Percentiles rank a stretch among this genome's conserved stretches.
Evolutionary conservation across 2,888 invertebrate genomes (phyloP).

Genomic region (Stramonita haemastoma): DNA sequence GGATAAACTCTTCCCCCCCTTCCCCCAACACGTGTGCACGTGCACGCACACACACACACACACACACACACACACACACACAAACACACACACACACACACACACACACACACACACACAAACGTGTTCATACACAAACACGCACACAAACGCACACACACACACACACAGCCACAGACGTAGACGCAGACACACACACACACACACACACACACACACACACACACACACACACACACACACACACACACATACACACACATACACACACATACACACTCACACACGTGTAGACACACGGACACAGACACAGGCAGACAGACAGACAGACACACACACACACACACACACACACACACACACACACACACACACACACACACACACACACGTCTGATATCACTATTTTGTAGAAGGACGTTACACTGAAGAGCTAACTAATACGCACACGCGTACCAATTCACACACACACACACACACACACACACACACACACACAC

Average conservation of each 20-base stretch:
- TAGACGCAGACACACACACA: too few species aligned
- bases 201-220: background rate
- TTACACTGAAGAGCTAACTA: too few species aligned
- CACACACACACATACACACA: background rate
- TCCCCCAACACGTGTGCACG: background rate
- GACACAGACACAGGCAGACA: background rate
- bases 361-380: background rate
- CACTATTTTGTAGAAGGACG: too few species aligned
- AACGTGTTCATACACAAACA: too few species aligned
- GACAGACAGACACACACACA: too few species aligned
- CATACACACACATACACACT: background rate
- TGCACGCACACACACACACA: too few species aligned
- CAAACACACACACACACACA: background rate
- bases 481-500: slow-evolving; percentile 12
- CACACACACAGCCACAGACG: background rate
- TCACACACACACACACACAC: slow-evolving; percentile 1
- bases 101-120: too few species aligned
- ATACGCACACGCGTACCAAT: background rate
- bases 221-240: background rate
- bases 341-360: background rate
- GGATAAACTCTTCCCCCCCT: background rate
- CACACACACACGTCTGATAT: background rate
- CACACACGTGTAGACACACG: background rate
- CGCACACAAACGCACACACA: too few species aligned
- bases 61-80: background rate